Conservation (phyloP, 2,113 vertebrate genomes). For the Cyrtonyx montezumae region DNA sequence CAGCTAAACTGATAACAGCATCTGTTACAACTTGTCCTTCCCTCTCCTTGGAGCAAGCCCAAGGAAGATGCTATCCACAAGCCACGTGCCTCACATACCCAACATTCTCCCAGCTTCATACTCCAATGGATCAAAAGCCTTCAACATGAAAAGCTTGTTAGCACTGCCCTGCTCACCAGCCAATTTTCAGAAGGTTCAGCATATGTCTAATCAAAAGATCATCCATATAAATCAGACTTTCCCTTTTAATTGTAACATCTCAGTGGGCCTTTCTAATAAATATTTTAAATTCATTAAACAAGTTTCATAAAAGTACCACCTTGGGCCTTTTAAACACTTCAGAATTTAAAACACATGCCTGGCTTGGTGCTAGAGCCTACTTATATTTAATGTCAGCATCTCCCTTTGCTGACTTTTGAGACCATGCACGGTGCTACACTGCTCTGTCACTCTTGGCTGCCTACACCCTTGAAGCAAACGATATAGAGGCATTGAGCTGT, state of each 20-base stretch:
- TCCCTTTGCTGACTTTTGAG: background rate
- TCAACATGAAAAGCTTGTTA: background rate
- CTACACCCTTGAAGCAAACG: background rate
- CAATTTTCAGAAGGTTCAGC: background rate
- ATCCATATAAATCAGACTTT: background rate
- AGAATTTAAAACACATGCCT: background rate
- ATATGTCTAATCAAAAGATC: background rate
- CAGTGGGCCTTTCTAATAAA: slow-evolving; percentile 3
- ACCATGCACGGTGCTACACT: background rate
- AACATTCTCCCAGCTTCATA: background rate
- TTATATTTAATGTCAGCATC: background rate
- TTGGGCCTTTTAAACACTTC: background rate
- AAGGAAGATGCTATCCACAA: background rate
- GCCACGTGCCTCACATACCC: rapidly evolving
- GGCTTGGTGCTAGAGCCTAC: background rate
- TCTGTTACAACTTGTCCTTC: too few relatives aligned
- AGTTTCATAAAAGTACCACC: background rate
- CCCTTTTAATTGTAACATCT: slow-evolving; percentile 4
- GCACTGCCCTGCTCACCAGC: background rate
- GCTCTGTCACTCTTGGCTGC: background rate
- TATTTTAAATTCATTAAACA: slow-evolving; percentile 40
- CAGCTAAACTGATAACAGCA: background rate
- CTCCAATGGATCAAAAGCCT: background rate
- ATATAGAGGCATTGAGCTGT: background rate
- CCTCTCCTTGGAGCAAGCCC: background rate